A percentile compares a stretch with the other conserved stretches of the same genome.
Evolutionary conservation across 2,888 invertebrate genomes (phyloP).

Genomic region (Orthosia gracilis): DNA sequence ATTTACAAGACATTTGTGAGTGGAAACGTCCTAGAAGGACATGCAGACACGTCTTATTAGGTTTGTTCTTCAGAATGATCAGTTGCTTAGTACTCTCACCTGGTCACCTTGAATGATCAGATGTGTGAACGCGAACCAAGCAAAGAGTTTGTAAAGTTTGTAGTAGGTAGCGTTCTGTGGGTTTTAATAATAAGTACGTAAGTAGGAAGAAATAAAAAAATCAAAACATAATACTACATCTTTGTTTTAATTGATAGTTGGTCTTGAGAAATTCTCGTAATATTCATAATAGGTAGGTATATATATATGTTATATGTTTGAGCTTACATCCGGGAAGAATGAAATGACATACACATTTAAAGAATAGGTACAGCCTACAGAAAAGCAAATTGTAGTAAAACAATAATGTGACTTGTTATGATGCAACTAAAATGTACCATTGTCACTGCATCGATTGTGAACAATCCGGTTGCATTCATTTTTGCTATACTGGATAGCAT

Average conservation of each 20-base stretch:
- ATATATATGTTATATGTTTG: too few species aligned
- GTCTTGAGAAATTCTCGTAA: too few species aligned
- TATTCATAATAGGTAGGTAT: too few species aligned
- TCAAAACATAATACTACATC: too few species aligned
- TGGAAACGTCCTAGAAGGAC: too few species aligned
- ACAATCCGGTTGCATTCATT: constrained; percentile 32
- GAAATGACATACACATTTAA: too few species aligned
- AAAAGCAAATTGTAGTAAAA: constrained; percentile 41
- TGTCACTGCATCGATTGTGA: constrained; percentile 41
- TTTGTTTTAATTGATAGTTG: too few species aligned
- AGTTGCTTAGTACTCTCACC: background rate
- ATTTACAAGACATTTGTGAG: too few species aligned
- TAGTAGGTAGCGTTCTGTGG: background rate
- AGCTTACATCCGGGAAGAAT: too few species aligned
- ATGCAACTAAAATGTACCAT: constrained; percentile 24
- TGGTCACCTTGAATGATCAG: too few species aligned
- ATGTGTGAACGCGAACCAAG: background rate
- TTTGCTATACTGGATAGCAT: constrained; percentile 18
- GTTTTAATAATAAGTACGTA: background rate
- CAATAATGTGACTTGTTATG: constrained; percentile 37
- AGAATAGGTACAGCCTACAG: background rate
- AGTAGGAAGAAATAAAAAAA: background rate
- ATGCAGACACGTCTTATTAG: too few species aligned
- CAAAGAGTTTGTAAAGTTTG: background rate
- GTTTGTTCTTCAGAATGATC: background rate